phyloP scores from a whole-genome alignment of 2,797 vertebrate species.

The Diplodus puntazzo region DNA sequence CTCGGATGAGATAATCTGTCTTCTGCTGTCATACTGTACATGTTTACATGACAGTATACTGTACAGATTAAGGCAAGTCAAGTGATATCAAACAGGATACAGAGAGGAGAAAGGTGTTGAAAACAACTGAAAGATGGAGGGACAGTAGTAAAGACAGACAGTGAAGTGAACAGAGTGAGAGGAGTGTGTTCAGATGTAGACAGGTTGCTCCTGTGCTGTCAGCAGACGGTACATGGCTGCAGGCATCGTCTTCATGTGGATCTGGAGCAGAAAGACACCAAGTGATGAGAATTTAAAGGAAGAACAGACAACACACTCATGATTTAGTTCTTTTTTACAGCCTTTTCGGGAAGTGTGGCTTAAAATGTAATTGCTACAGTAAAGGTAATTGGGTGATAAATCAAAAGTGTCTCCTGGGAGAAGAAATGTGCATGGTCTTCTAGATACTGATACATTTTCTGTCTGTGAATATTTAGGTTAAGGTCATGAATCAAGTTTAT shows the following conservation, averaged over 20 bases:
- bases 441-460: no score
- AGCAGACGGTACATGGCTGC: conserved; percentile 98
- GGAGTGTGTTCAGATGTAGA: conserved; percentile 82
- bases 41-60: conserved; percentile 63
- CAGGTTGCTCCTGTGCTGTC: conserved; percentile 92
- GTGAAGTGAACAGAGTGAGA: conserved; percentile 7
- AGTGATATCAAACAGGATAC: conserved; percentile 67
- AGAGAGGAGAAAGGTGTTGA: conserved; percentile 31
- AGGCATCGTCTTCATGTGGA: conserved; percentile 99
- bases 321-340: background rate
- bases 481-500: background rate
- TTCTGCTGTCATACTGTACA: conserved; percentile 54
- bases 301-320: background rate
- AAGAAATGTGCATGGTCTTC: background rate
- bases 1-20: conserved; percentile 71
- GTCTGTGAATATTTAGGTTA: background rate
- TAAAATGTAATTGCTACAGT: background rate
- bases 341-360: background rate
- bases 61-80: conserved; percentile 85
- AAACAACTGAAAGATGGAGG: conserved; percentile 35
- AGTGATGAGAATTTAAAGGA: background rate
- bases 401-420: background rate
- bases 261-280: conserved; percentile 81
- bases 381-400: background rate
- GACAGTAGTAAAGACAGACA: conserved; percentile 23